Percentiles rank a stretch among this genome's conserved stretches.
Evolutionary conservation across 2,888 invertebrate species (phyloP).

Genomic region (Auanema sp.): DNA sequence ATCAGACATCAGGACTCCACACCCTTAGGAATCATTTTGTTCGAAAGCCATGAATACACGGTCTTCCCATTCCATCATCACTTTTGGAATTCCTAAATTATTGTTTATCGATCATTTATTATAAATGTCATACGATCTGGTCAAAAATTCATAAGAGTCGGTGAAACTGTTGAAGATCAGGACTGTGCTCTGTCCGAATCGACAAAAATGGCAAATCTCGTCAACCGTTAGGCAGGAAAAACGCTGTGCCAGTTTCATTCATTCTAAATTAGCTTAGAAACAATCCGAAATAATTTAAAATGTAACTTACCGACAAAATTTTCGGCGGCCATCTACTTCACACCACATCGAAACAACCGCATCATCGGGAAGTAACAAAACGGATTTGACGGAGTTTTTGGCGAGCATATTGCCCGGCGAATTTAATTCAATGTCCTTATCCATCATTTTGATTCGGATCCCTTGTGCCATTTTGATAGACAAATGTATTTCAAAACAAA

Average conservation of each 20-base stretch:
- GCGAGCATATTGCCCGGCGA: slow-evolving; percentile 18
- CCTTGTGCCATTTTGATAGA: slow-evolving; percentile 20
- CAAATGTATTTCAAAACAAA: slow-evolving; percentile 5
- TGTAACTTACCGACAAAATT: slow-evolving; percentile 26
- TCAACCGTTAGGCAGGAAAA: slow-evolving; percentile 21
- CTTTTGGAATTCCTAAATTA: too few species aligned
- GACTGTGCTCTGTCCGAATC: too few species aligned
- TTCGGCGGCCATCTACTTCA: slow-evolving; percentile 14
- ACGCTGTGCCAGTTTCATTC: slow-evolving; percentile 14
- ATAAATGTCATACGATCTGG: too few species aligned
- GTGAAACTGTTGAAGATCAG: too few species aligned
- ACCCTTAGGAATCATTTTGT: too few species aligned
- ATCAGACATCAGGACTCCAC: too few species aligned
- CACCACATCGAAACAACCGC: slow-evolving; percentile 23
- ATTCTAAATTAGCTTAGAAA: slow-evolving; percentile 25
- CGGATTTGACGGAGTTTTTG: slow-evolving; percentile 22
- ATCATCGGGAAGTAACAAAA: slow-evolving; percentile 21
- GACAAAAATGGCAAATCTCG: background rate
- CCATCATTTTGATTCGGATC: slow-evolving; percentile 15
- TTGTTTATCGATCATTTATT: too few species aligned
- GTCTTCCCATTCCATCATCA: too few species aligned
- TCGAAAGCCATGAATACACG: too few species aligned
- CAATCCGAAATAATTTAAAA: slow-evolving; percentile 26
- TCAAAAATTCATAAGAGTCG: too few species aligned
- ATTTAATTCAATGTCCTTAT: slow-evolving; percentile 22